phyloP scores from a whole-genome alignment of 2,113 vertebrate genomes.

The Microtus montanus region DNA sequence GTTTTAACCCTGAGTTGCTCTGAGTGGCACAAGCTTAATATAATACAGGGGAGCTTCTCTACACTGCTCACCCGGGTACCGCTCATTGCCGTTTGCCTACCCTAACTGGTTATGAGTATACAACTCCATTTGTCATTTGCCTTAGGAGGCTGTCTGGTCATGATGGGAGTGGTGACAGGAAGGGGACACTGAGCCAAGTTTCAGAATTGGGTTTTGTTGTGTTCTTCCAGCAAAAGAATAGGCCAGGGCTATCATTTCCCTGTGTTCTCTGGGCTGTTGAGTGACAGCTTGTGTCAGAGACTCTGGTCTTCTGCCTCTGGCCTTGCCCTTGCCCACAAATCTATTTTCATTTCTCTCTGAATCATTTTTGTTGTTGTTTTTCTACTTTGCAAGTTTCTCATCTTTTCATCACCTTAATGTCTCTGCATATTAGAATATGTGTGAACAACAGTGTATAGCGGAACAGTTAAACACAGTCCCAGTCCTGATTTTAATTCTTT shows the following conservation, averaged over 20 bases:
- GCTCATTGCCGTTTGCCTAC: neutral
- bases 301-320: neutral
- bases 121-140: neutral
- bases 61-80: neutral
- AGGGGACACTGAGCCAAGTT: neutral
- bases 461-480: conserved; percentile 54
- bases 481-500: conserved; percentile 73
- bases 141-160: neutral
- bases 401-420: neutral
- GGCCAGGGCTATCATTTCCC: neutral
- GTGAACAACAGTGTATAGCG: neutral
- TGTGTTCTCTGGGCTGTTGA: neutral
- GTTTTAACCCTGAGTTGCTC: neutral
- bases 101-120: neutral
- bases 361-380: neutral
- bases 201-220: neutral
- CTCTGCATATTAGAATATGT: conserved; percentile 26
- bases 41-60: neutral
- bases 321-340: neutral
- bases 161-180: neutral
- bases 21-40: neutral
- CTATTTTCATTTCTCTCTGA: neutral
- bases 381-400: neutral
- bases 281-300: neutral
- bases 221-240: neutral